A percentile compares a stretch with the other conserved stretches of the same genome.
phyloP scores from a whole-genome alignment of 2,113 vertebrate genomes.

The Arothron firmamentum region DNA sequence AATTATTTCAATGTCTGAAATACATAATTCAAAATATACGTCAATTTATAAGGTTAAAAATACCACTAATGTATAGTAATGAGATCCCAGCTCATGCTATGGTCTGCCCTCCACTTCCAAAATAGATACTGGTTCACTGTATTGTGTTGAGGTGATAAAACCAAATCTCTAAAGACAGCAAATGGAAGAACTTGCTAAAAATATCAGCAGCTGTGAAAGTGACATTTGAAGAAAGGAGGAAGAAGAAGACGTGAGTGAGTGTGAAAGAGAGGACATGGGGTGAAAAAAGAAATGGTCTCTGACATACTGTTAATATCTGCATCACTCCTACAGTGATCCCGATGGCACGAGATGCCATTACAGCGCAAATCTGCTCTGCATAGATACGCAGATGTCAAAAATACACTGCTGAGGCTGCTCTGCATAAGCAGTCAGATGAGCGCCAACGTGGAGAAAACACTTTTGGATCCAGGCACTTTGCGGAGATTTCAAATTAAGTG shows the following conservation, averaged over 20 bases:
- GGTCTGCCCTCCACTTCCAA: too few species aligned
- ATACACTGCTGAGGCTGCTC: constrained; percentile 37
- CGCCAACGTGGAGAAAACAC: constrained; percentile 28
- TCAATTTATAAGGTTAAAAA: too few species aligned
- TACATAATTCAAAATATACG: too few species aligned
- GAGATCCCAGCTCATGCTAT: too few species aligned
- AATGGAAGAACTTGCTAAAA: constrained; percentile 35
- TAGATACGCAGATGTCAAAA: constrained; percentile 35
- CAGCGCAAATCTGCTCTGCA: constrained; percentile 19
- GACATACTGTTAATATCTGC: constrained; percentile 19
- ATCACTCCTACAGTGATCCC: constrained; percentile 28
- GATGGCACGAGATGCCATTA: constrained; percentile 34
- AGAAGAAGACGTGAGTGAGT: constrained; percentile 1
- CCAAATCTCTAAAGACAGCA: constrained; percentile 17
- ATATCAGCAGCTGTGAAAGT: constrained; percentile 31
- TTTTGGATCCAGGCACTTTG: constrained; percentile 30
- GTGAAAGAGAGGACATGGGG: background rate
- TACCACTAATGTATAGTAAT: too few species aligned
- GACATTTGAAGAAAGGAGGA: constrained; percentile 19
- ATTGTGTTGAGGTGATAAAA: constrained; percentile 9
- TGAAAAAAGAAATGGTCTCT: constrained; percentile 1
- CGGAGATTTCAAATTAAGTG: constrained; percentile 48
- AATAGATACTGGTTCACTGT: background rate
- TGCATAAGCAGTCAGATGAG: constrained; percentile 19
- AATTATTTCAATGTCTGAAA: too few species aligned